phyloP scores from a whole-genome alignment of 2,888 invertebrate species.

The Clusia tigrina region DNA sequence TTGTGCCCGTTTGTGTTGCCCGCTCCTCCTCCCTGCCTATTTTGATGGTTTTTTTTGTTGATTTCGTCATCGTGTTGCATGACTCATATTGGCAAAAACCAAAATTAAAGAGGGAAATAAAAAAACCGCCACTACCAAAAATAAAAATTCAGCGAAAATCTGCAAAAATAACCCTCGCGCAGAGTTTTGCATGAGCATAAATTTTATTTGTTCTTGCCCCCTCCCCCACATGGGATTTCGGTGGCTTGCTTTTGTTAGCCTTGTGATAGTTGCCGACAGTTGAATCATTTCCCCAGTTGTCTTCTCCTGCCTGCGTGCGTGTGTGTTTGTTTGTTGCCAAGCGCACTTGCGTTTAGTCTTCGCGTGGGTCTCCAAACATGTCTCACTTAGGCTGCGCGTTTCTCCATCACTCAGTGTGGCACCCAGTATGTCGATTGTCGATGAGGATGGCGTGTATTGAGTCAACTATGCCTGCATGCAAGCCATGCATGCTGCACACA shows the following conservation, averaged over 20 bases:
- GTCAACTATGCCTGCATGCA: neutral
- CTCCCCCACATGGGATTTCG: neutral
- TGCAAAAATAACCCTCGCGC: neutral
- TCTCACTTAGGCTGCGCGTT: no score
- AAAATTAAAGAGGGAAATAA: neutral
- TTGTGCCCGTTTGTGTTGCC: no score
- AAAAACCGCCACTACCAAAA: neutral
- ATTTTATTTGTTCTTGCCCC: slow-evolving; percentile 1
- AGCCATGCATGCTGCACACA: neutral
- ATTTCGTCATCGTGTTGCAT: slow-evolving; percentile 5
- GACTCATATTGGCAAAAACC: neutral
- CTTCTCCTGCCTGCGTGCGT: neutral
- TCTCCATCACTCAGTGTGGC: neutral
- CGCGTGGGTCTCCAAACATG: neutral
- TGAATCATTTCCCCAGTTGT: neutral
- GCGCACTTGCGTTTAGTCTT: slow-evolving; percentile 5
- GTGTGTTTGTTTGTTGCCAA: neutral
- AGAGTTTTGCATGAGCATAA: neutral
- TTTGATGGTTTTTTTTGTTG: neutral
- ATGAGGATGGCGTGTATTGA: no score
- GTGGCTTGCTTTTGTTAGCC: neutral
- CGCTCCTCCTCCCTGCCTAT: neutral
- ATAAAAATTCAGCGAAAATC: neutral
- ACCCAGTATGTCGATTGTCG: no score
- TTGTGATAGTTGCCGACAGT: neutral